Evolutionary conservation across 37 sponge, comb jelly and placozoan species (phyloP).

Genomic region (Bolinopsis microptera): DNA sequence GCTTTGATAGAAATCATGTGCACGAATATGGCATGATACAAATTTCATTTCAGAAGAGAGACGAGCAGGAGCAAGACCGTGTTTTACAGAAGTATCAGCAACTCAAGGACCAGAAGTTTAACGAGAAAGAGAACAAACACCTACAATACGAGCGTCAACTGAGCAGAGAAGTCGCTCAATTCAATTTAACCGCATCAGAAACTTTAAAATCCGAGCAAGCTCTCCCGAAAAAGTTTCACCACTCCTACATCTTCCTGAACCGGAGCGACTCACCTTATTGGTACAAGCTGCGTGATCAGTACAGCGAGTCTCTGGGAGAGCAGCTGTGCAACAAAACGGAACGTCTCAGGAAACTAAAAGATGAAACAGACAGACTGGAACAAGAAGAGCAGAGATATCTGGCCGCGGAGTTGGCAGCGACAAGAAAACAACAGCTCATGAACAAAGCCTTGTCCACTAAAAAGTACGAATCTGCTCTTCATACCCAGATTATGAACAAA

Average conservation of each 20-base stretch:
- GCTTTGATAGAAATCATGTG: no score
- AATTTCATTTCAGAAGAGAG: slow-evolving; percentile 44
- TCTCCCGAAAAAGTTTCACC: slow-evolving; percentile 25
- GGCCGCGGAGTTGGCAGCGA: slow-evolving; percentile 22
- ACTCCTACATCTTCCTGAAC: slow-evolving; percentile 24
- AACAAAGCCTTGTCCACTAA: neutral
- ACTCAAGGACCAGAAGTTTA: slow-evolving; percentile 67
- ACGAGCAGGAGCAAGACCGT: slow-evolving; percentile 71
- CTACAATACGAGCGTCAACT: neutral
- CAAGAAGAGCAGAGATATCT: slow-evolving; percentile 31
- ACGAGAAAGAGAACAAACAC: slow-evolving; percentile 7
- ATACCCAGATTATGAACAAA: slow-evolving; percentile 66
- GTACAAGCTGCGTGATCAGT: slow-evolving; percentile 35
- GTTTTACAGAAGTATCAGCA: slow-evolving; percentile 76
- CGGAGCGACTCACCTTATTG: neutral
- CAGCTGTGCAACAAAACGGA: slow-evolving; percentile 69
- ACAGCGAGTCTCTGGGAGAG: slow-evolving; percentile 76
- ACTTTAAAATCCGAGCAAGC: neutral
- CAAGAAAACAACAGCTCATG: neutral
- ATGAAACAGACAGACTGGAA: neutral
- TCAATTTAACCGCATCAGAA: slow-evolving; percentile 46
- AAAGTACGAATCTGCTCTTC: slow-evolving; percentile 35
- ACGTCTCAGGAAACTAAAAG: neutral
- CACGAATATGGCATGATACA: no score
- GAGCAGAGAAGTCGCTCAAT: slow-evolving; percentile 43